Evolutionary conservation across 92 coral and sea anemone species (phyloP), one percentile per base, ranked within the genome.

Genomic region (Phenganax subtilis): DNA sequence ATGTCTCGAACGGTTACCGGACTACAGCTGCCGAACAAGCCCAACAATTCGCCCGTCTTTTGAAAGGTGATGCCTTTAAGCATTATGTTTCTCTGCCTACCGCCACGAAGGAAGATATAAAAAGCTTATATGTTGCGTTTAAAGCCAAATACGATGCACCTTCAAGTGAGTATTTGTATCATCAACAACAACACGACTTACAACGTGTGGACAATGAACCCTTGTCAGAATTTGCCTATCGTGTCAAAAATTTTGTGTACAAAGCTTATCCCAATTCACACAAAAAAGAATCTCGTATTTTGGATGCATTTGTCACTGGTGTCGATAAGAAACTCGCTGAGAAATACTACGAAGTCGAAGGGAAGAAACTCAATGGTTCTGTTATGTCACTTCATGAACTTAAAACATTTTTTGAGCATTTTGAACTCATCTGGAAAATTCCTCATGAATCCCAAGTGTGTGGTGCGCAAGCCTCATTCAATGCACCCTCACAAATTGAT

Each of bases 291-390:
- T 7, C 56, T 73, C 77, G 77, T 54, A 73, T 73, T 9, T 51
- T 73, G 20, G 77, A 73, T 73, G 77, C 77, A 6, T 73, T 73
- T 73, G 77, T 73, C 10, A 59, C 77, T 73, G 77, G 77, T 73
- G 77, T 73, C 20, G 77, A 73, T 47, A 37, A 37, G 47, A 67
- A 67, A 16, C 73, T 67, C 0, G 73, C 73, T 0, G 28, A 28
- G 37, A 67, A 67, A 67, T 67, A 67, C 31, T 67, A 67, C 73
- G 73, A 67, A 28, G 73, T 2, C 30, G 73, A 67, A 67, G 73
- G 73, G 28, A 67, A 67, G 73, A 67, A 67, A 67, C 28, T 11
- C 31, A 11, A 67, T 67, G 73, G 73, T 28, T 67, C 73, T 10
- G 37, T 8, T 27, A 67, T 67, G 73, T 15, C 31, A 12, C 73